Evolutionary conservation across 2,113 vertebrate genomes (phyloP), one percentile per base, ranked within the genome.

Genomic region (Sphyrna mokarran): DNA sequence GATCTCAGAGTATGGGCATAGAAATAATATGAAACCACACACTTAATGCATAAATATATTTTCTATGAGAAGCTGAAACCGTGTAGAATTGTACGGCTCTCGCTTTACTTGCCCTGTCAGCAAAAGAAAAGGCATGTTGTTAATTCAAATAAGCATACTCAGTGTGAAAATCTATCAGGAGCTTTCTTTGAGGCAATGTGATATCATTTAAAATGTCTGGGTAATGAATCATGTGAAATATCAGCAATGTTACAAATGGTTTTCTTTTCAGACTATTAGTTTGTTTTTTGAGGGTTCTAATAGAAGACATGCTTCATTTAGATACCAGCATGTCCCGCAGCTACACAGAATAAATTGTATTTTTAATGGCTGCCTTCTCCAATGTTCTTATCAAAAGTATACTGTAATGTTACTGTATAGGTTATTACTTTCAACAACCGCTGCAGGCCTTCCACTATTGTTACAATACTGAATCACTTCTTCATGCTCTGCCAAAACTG

Each of bases 171-270:
- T 99, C 98, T 97, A 97, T 96, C 97, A 98, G 98, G 98, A 98
- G 97, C 97, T 76, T 97, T 98, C 97, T 97, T 96, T 98, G 97
- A 98, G 97, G 97, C 98, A 97, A 98, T 98, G 98, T 98, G 98
- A 98, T 98, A 99, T 98, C 98, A 98, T 98, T 99, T 99, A 98
- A 98, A 98, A 98, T 98, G 98, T 98, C 98, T 99, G 99, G 98
- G 99, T 99, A 99, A 99, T 99, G 99, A 99, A 99, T 99, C 99
- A 99, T 99, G 98, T 97, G 98, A 99, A 95, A 99, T 99, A 99
- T 99, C 97, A 98, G 98, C 98, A 98, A 99, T 98, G 98, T 99
- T 99, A 99, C 98, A 99, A 99, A 99, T 99, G 98, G 97, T 97
- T 98, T 98, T 98, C 98, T 98, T 98, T 98, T 98, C 98, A 99